Base-by-base conservation (phyloP, 2,888 invertebrate species). In the Liposcelis brunnea region DNA sequence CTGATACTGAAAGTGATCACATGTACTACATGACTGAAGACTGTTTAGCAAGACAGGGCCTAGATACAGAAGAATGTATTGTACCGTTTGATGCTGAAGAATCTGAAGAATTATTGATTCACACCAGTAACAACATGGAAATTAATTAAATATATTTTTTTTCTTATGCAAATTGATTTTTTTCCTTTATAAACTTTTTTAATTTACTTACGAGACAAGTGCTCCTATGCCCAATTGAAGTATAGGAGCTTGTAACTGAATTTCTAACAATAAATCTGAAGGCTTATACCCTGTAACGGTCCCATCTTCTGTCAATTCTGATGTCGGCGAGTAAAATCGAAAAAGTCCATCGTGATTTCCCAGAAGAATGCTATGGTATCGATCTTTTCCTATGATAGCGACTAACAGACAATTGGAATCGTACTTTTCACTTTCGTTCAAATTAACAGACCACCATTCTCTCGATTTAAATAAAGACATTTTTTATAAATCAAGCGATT, bases 401-500 rank as follows among this genome's bases (percentile, higher is more conserved):
- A 65, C 59, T 50, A 64, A 61, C 34, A 72, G 51, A 45, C 65
- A 67, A 40, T 64, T 63, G 45, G 58, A 52, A 52, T 80, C 76
- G 63, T 76, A 78, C 52, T 66, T 64, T 59, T 77, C 78, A 35
- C 71, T 67, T 42, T 67, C 69, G 14, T 75, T 77, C 55, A 78
- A 80, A 43, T 73, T 69, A 11, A 80, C 77, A 14, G 77, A 72
- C 91, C 94, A 95, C 77, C 87, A 86, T 55, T 82, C 81, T 57
- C 85, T 76, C 8, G 82, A 75, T 69, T 87, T 90, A 60, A 95
- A 95, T 55, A 95, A 67, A 2, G 94, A 94, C 95, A 95, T 95
- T 40, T 40, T 40, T 40, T 14, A 6, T 7, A 26, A 26, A 26
- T 4, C 26, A 8, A 26, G 26, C 26, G 26, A 26, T 8, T 6